Evolutionary conservation across 2,797 vertebrate species (phyloP).

Genomic region (Hydrocynus forskahlii): DNA sequence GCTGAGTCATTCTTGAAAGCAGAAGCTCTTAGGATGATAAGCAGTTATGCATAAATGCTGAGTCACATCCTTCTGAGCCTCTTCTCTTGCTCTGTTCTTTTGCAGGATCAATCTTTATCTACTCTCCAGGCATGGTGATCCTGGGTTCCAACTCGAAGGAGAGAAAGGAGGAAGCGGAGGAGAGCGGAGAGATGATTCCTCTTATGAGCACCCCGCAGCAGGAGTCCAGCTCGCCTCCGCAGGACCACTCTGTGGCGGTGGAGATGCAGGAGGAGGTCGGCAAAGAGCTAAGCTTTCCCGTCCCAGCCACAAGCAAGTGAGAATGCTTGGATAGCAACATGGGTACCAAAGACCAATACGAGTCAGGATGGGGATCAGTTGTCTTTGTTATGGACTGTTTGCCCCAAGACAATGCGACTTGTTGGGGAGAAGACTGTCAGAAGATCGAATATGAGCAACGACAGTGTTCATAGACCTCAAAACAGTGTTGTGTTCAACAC

Average conservation of each 20-base stretch:
- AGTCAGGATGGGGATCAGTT: background rate
- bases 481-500: background rate
- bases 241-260: slow-evolving; percentile 20
- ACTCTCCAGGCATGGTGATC: slow-evolving; percentile 62
- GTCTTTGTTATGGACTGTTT: no score
- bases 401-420: background rate
- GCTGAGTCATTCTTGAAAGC: background rate
- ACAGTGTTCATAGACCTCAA: no score
- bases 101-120: slow-evolving; percentile 63
- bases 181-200: slow-evolving; percentile 4
- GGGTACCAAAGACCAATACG: background rate
- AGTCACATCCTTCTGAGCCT: background rate
- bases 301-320: slow-evolving; percentile 64
- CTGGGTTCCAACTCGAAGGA: slow-evolving; percentile 55
- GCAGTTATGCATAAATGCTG: background rate
- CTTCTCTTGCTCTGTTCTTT: background rate
- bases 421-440: background rate
- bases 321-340: background rate
- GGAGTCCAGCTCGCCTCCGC: slow-evolving; percentile 44
- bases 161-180: slow-evolving; percentile 42
- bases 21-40: background rate
- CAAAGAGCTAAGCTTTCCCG: slow-evolving; percentile 61
- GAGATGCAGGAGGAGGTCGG: slow-evolving; percentile 53
- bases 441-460: background rate
- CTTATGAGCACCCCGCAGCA: slow-evolving; percentile 54